Evolutionary conservation across 2,888 invertebrate genomes (phyloP).

Genomic region (Philaethria dido): DNA sequence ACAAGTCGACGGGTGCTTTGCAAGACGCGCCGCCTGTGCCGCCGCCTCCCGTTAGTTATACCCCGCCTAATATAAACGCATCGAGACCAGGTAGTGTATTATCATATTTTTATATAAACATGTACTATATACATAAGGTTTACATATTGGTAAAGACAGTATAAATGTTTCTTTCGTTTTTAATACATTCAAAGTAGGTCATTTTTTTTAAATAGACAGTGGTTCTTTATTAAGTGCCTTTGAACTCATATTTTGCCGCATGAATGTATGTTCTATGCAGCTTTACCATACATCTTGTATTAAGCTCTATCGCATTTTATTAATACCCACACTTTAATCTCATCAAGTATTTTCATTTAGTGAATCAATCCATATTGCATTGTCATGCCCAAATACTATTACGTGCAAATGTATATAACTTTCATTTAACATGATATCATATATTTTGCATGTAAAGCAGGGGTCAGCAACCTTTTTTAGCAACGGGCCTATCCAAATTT

Average conservation of each 20-base stretch:
- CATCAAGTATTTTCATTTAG: neutral
- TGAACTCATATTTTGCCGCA: neutral
- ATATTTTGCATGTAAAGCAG: neutral
- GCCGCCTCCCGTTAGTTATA: conserved; percentile 69
- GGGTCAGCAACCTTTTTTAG: no score
- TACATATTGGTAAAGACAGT: neutral
- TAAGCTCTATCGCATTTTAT: neutral
- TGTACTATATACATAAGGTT: no score
- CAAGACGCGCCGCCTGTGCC: conserved; percentile 73
- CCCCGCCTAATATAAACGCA: conserved; percentile 53
- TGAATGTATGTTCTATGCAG: neutral
- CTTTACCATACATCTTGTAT: neutral
- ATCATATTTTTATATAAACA: neutral
- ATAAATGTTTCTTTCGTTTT: no score
- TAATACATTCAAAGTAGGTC: no score
- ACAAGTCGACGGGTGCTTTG: conserved; percentile 71
- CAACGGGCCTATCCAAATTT: no score
- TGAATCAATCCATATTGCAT: neutral
- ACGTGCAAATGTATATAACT: neutral
- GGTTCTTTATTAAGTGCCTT: neutral
- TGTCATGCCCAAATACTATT: neutral
- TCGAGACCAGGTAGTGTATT: conserved; percentile 21
- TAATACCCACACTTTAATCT: neutral
- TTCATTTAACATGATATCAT: neutral
- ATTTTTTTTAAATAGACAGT: neutral